Evolutionary conservation across 1,140 invertebrate genomes (phyloP), one percentile per base, ranked within the genome.

Genomic region (Sarcophaga bullata): DNA sequence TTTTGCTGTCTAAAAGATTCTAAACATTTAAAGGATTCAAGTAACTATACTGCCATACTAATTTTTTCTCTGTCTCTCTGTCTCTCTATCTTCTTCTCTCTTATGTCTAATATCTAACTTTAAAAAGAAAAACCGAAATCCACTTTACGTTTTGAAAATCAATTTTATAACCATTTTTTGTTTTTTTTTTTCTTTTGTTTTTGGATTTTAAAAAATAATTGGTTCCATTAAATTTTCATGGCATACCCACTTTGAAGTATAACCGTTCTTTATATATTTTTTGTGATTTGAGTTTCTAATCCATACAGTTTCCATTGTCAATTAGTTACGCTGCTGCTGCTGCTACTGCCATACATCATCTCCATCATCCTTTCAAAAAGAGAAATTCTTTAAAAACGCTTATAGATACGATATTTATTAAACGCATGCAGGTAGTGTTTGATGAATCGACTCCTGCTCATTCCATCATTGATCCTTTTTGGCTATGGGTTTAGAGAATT

Each of bases 221-320:
- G 62, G 62, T 68, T 68, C 62, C 19, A 68, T 68, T 68, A 19
- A 68, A 25, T 68, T 68, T 68, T 68, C 17, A 19, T 17, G 17
- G 17, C 8, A 19, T 68, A 37, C 25, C 17, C 15, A 68, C 62
- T 68, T 68, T 68, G 62, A 68, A 19, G n/a, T 68, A 25, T 68
- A 19, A 37, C n/a, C 62, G 62, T 19, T 19, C 19, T 68, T 17
- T 68, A 7, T 6, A 8, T 58, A n/a, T n/a, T 58, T n/a, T 13
- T 58, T 58, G 54, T 58, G 15, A 15, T 58, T 58, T 4, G 15
- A 58, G 54, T 68, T 19, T 19, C n/a, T 68, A 68, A 68, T n/a
- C 17, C 62, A 25, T 3, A 68, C 62, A 68, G 9, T 68, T 19
- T 17, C 17, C 10, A 68, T 68, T 19, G 10, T 19, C 62, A 68